phyloP scores from a whole-genome alignment of 2,113 vertebrate genomes.

The Otolemur garnettii region DNA sequence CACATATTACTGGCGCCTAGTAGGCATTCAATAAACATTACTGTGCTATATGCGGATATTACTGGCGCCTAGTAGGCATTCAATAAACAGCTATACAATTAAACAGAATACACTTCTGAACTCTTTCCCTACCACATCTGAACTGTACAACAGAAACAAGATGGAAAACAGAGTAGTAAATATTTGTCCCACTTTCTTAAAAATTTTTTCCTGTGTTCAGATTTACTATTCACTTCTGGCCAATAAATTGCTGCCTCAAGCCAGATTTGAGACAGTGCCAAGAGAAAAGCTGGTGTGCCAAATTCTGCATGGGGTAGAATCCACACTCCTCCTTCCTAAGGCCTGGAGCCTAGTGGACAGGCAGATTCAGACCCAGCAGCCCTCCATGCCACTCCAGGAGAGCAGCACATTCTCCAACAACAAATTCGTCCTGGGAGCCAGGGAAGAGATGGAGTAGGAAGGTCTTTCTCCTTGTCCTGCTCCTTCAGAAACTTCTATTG shows the following conservation, averaged over 20 bases:
- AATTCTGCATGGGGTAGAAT: background rate
- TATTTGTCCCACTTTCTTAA: constrained; percentile 12
- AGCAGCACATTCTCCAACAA: too few species aligned
- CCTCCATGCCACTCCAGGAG: too few species aligned
- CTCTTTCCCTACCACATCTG: background rate
- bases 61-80: background rate
- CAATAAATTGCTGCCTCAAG: background rate
- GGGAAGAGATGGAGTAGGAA: background rate
- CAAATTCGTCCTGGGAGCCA: background rate
- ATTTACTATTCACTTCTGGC: background rate
- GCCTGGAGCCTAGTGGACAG: too few species aligned
- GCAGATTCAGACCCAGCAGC: too few species aligned
- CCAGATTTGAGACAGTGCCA: background rate
- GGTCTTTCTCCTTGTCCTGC: background rate
- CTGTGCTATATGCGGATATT: background rate
- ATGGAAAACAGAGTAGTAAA: background rate
- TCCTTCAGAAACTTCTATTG: background rate
- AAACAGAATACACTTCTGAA: background rate
- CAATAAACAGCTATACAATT: background rate
- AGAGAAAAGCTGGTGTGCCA: background rate
- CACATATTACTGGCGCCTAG: too few species aligned
- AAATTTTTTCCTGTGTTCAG: background rate
- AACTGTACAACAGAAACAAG: background rate
- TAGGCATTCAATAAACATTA: too few species aligned
- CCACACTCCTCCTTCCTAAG: too few species aligned